phyloP scores from a whole-genome alignment of 2,797 vertebrate species.

The Pangasius djambal region DNA sequence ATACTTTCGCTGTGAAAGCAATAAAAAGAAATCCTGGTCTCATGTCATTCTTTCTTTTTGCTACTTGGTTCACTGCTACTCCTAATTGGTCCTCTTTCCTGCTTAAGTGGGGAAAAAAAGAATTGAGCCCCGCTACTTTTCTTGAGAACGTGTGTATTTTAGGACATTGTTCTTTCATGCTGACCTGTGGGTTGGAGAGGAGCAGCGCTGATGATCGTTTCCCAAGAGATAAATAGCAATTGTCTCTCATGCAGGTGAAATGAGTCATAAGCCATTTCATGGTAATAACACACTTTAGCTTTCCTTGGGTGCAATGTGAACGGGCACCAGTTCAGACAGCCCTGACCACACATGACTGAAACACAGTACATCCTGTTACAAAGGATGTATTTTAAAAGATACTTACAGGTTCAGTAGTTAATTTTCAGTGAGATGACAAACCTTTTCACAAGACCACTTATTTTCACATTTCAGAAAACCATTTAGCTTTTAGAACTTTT shows the following conservation, averaged over 20 bases:
- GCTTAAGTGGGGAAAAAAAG: neutral
- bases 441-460: neutral
- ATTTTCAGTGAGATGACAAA: neutral
- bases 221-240: slow-evolving; percentile 1
- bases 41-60: neutral
- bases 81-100: neutral
- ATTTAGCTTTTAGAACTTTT: neutral
- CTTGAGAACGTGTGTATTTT: neutral
- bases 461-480: neutral
- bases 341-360: neutral
- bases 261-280: neutral
- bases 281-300: too few species aligned
- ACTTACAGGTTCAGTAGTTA: neutral
- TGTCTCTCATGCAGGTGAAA: slow-evolving; percentile 1
- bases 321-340: neutral
- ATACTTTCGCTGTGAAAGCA: neutral
- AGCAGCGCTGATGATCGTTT: neutral
- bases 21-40: neutral
- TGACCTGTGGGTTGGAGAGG: neutral
- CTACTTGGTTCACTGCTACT: neutral
- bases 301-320: neutral
- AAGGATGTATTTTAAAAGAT: neutral
- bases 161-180: neutral
- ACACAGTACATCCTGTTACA: neutral
- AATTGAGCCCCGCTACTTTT: neutral